A percentile compares a stretch with the other conserved stretches of the same genome.
Conservation (phyloP, 2,888 invertebrate genomes). For the Sarcophaga rosellei region DNA sequence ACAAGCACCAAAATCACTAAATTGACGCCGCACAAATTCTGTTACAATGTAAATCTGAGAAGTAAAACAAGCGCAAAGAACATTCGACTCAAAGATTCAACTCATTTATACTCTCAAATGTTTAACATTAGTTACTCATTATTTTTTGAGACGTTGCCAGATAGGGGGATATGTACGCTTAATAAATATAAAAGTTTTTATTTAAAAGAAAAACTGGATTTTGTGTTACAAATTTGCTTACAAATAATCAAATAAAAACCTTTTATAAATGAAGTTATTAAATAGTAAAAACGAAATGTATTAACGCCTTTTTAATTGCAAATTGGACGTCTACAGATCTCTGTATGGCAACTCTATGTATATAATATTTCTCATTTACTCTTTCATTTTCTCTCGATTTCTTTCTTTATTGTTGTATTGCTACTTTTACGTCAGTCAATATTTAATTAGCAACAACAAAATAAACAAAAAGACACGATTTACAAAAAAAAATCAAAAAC, state of each 20-base stretch:
- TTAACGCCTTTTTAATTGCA: too few relatives aligned
- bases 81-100: constrained; percentile 10
- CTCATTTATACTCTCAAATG: constrained; percentile 4
- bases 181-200: too few relatives aligned
- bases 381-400: background rate
- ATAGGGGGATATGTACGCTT: constrained; percentile 56
- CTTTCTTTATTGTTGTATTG: background rate
- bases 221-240: too few relatives aligned
- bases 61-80: background rate
- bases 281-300: too few relatives aligned
- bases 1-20: background rate
- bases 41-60: constrained; percentile 17
- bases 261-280: too few relatives aligned
- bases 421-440: constrained; percentile 64
- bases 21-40: background rate
- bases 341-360: background rate
- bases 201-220: too few relatives aligned
- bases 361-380: too few relatives aligned
- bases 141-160: background rate
- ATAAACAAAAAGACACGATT: constrained; percentile 26
- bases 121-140: background rate
- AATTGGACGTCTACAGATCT: too few relatives aligned
- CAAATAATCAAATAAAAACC: too few relatives aligned
- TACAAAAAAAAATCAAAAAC: constrained; percentile 6
- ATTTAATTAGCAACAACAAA: constrained; percentile 4